These are phyloP conservation scores for Mactra quadrangularis DNA, from an alignment of 1,140 invertebrate species.

Conservation along the genomic window DNA sequence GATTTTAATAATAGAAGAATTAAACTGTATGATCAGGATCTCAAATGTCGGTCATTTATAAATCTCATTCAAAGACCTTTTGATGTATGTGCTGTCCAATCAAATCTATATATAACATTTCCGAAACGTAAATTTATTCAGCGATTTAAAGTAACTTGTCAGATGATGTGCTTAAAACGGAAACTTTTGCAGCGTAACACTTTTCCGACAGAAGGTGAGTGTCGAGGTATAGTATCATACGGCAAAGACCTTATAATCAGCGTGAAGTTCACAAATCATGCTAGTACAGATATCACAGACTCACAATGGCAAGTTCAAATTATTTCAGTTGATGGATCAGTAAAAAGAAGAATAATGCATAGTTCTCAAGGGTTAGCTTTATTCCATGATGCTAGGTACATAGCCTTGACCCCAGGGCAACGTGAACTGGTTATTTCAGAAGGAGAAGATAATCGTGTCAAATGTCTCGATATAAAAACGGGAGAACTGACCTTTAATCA, in stretches of 20 bases:
- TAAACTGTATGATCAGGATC: slow-evolving; percentile 40
- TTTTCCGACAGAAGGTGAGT: slow-evolving; percentile 53
- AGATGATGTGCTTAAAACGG: slow-evolving; percentile 29
- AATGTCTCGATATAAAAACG: slow-evolving; percentile 51
- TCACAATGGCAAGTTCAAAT: slow-evolving; percentile 48
- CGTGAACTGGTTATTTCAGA: slow-evolving; percentile 51
- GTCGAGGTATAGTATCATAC: slow-evolving; percentile 40
- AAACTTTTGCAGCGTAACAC: slow-evolving; percentile 8
- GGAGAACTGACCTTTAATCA: slow-evolving; percentile 57
- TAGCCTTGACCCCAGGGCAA: slow-evolving; percentile 32
- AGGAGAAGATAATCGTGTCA: slow-evolving; percentile 49
- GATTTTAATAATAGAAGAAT: slow-evolving; percentile 39
- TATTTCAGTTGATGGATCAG: slow-evolving; percentile 27
- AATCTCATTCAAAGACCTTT: slow-evolving; percentile 20
- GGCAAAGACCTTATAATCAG: slow-evolving; percentile 50
- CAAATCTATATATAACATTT: slow-evolving; percentile 40
- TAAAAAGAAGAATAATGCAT: slow-evolving; percentile 33
- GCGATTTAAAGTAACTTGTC: slow-evolving; percentile 37
- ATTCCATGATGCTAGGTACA: slow-evolving; percentile 55
- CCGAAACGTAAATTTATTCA: slow-evolving; percentile 36
- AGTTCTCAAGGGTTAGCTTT: slow-evolving; percentile 31
- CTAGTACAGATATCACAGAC: slow-evolving; percentile 43
- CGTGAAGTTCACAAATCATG: slow-evolving; percentile 29
- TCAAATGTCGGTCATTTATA: slow-evolving; percentile 51
- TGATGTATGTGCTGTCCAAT: slow-evolving; percentile 33